phyloP scores from a whole-genome alignment of 2,113 vertebrate genomes.

The Dasypus novemcinctus region DNA sequence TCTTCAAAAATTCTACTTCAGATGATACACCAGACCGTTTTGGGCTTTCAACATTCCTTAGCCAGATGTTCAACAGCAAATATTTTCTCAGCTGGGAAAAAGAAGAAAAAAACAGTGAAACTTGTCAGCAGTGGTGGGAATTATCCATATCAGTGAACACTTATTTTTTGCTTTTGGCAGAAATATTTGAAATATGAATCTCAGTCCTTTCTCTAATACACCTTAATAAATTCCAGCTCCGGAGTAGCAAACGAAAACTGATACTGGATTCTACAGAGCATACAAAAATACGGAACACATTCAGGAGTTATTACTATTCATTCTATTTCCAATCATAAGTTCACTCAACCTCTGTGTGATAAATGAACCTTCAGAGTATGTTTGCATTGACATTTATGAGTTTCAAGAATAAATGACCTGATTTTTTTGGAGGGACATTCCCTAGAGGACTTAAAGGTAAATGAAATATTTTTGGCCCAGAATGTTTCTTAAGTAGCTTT shows the following conservation, averaged over 20 bases:
- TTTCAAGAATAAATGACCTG: constrained; percentile 68
- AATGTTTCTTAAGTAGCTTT: constrained; percentile 63
- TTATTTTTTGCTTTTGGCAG: constrained; percentile 80
- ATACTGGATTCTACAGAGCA: constrained; percentile 44
- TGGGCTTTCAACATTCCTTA: constrained; percentile 76
- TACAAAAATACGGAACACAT: constrained; percentile 74
- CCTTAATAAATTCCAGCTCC: constrained; percentile 80
- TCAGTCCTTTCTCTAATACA: constrained; percentile 75
- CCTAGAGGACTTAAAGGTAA: constrained; percentile 59
- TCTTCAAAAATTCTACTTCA: constrained; percentile 67
- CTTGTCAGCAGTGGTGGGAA: constrained; percentile 80
- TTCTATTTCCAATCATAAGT: constrained; percentile 69
- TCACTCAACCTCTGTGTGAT: constrained; percentile 70
- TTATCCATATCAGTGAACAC: constrained; percentile 77
- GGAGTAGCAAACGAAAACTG: constrained; percentile 72
- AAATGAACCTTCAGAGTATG: constrained; percentile 68
- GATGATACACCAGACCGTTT: constrained; percentile 59
- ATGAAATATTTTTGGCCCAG: constrained; percentile 27
- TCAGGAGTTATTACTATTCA: constrained; percentile 76
- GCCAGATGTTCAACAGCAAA: constrained; percentile 84
- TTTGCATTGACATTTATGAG: constrained; percentile 69
- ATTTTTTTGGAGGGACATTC: constrained; percentile 33
- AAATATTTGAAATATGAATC: constrained; percentile 82
- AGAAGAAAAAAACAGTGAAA: constrained; percentile 78
- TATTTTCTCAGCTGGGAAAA: constrained; percentile 90